phyloP scores from a whole-genome alignment of 2,113 vertebrate genomes.

The Zosterops hypoxanthus region DNA sequence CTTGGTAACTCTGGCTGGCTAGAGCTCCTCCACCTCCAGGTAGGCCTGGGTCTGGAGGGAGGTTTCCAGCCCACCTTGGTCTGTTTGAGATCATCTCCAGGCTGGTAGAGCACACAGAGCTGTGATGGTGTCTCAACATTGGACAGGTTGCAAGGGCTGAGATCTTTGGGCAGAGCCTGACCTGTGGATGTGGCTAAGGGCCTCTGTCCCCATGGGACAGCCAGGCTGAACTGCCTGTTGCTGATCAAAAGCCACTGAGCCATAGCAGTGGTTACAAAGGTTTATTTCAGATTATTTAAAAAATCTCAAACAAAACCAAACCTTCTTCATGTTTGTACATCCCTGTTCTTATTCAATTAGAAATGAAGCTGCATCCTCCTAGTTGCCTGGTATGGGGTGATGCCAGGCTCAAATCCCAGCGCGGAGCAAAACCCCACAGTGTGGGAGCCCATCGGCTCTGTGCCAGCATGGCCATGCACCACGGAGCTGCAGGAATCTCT shows the following conservation, averaged over 20 bases:
- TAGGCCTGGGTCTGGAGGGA: neutral
- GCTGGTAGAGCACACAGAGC: neutral
- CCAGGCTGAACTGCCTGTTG: neutral
- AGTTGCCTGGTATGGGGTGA: neutral
- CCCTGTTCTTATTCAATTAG: neutral
- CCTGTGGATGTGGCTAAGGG: neutral
- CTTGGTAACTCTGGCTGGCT: neutral
- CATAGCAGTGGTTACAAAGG: constrained; percentile 15
- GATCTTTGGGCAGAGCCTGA: neutral
- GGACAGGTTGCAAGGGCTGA: neutral
- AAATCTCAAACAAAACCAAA: neutral
- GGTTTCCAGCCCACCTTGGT: neutral
- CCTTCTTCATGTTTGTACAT: neutral
- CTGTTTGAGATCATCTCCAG: neutral
- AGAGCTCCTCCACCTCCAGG: neutral
- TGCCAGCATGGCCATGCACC: neutral
- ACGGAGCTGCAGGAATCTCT: neutral
- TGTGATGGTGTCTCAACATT: neutral
- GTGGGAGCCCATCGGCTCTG: accelerated
- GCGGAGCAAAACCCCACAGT: accelerated
- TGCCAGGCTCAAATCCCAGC: neutral
- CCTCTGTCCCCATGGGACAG: neutral
- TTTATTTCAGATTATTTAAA: constrained; percentile 56
- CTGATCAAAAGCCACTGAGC: neutral
- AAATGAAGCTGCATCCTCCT: neutral